Percentiles rank a stretch among this genome's conserved stretches.
These are phyloP conservation scores for Lasioglossum zephyrum DNA, from an alignment of 2,888 invertebrate genomes.

Conservation along the genomic window DNA sequence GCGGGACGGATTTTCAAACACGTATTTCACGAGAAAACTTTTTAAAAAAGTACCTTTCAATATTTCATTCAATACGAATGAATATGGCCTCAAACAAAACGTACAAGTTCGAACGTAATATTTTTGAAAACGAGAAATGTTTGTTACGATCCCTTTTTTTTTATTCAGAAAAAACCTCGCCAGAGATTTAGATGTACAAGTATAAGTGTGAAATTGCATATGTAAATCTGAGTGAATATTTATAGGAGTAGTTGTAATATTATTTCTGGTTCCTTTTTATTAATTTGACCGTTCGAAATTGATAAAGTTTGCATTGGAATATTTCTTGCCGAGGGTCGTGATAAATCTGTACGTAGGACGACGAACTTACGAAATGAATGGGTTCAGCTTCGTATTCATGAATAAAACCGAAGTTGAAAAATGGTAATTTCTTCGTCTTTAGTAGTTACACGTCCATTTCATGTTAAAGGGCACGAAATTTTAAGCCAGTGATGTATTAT, in stretches of 20 bases:
- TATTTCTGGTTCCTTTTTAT: background rate
- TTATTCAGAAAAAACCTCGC: background rate
- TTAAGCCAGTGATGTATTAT: slow-evolving; percentile 53
- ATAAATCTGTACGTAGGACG: slow-evolving; percentile 1
- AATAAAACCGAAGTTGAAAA: background rate
- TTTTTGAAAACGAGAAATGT: background rate
- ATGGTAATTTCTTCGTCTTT: slow-evolving; percentile 16
- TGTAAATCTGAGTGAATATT: too few relatives aligned
- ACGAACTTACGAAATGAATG: background rate
- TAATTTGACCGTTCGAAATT: background rate
- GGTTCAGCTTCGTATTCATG: background rate
- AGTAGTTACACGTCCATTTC: slow-evolving; percentile 46
- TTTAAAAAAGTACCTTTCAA: background rate
- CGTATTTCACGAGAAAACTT: background rate
- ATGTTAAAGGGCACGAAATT: slow-evolving; percentile 54
- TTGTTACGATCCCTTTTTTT: background rate
- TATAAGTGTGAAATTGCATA: too few relatives aligned
- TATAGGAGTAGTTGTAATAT: background rate
- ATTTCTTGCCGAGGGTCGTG: background rate
- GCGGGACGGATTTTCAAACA: background rate
- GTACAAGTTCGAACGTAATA: too few relatives aligned
- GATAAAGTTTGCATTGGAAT: background rate
- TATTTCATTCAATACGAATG: background rate
- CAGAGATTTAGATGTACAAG: background rate
- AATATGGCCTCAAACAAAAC: background rate